Evolutionary conservation across 2,888 invertebrate species (phyloP), one percentile per base, ranked within the genome.

Genomic region (Himalopsyche tibetana): DNA sequence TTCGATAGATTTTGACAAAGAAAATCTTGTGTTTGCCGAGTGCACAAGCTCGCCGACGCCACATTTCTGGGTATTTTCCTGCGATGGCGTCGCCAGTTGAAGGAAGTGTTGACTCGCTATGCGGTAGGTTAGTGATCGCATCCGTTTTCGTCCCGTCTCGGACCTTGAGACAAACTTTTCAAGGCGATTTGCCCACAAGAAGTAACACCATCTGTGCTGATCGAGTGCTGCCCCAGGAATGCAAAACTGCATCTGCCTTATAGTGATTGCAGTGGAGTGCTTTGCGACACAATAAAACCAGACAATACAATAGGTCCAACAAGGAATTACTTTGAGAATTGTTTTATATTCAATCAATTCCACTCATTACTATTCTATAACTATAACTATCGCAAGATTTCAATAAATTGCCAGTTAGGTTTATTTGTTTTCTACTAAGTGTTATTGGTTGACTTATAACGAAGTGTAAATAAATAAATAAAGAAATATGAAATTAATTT

Each of bases 201-300:
- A 63, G 63, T 63, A 63, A 63, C 63, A 63, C 63, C 63, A 63
- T 63, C 63, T 63, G 63, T 63, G 63, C 63, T 42, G 51, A 55
- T 56, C 40, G 69, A 74, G 79, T 79, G 51, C 69, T 84, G 55
- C 55, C 55, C 42, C 42, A 42, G 51, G 87, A 87, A 87, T 87
- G 87, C 85, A 85, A 87, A 85, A 87, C 82, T 87, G 85, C 87
- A 87, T 87, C 84, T 85, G 87, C 74, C 80, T 63, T 28, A 63
- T 63, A 63, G 19, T 63, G 63, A 19, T 63, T 63, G 19, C 63
- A 63, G 63, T 63, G 63, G 63, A 63, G 63, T 63, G 63, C 63
- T 9, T 63, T 19, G 0, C 28, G 19, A 19, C 19, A 28, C 19
- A 51, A 15, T 8, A 45, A 45, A 51, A 15, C 51, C 12, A 51